These are phyloP conservation scores for Cynopterus sphinx DNA, from an alignment of 2,797 vertebrate species.

Conservation along the genomic window DNA sequence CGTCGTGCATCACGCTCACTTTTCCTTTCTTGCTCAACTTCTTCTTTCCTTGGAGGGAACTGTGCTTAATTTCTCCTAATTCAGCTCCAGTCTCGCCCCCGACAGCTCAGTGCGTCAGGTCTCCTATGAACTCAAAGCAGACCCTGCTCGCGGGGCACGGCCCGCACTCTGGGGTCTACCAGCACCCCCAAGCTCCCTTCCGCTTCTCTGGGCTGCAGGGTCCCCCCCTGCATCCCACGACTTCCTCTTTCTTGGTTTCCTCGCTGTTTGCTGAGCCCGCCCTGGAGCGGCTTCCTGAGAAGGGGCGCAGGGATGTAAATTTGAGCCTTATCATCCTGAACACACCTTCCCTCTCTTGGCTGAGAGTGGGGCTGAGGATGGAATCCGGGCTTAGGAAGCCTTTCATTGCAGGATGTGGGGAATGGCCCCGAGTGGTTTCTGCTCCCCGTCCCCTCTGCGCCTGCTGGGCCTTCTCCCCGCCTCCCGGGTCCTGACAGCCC, in stretches of 20 bases:
- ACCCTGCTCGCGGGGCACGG: background rate
- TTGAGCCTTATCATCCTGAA: background rate
- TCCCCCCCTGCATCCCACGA: background rate
- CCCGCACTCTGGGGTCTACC: background rate
- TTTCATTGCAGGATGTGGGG: background rate
- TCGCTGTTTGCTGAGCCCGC: background rate
- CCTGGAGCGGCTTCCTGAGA: background rate
- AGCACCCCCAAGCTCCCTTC: background rate
- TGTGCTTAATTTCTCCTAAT: background rate
- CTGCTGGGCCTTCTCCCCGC: background rate
- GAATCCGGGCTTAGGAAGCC: background rate
- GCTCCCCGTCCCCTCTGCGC: too few species aligned
- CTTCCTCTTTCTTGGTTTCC: background rate
- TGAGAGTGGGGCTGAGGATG: too few species aligned
- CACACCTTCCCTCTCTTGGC: background rate
- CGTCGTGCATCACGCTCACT: fast-evolving
- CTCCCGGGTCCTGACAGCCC: background rate
- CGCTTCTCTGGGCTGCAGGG: background rate
- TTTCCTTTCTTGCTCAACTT: background rate
- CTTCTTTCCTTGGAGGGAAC: background rate
- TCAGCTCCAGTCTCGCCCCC: background rate
- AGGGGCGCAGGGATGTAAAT: background rate
- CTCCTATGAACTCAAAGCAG: fast-evolving
- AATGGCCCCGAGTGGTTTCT: too few species aligned
- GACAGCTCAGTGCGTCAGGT: too few species aligned